Percentiles rank a stretch among this genome's conserved stretches.
These are phyloP conservation scores for Pherbina coryleti DNA, from an alignment of 2,888 invertebrate genomes.

Conservation along the genomic window DNA sequence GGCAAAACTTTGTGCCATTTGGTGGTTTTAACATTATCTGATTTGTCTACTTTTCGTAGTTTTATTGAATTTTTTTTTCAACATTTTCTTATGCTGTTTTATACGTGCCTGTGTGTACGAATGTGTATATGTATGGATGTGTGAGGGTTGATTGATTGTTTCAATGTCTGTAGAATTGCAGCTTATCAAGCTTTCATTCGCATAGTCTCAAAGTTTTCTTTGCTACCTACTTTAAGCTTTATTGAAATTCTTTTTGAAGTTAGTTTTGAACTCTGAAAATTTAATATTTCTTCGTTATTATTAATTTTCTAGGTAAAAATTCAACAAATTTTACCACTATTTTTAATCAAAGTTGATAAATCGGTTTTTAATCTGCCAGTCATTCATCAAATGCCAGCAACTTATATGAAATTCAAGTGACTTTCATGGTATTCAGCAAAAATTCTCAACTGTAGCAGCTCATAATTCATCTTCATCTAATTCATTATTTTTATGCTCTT, in stretches of 20 bases:
- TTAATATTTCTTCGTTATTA: background rate
- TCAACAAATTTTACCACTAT: background rate
- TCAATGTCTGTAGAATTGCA: background rate
- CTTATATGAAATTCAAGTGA: no score
- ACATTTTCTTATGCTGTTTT: background rate
- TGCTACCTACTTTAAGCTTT: background rate
- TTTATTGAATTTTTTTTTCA: no score
- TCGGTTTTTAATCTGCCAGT: no score
- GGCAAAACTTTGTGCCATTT: no score
- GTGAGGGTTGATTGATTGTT: background rate
- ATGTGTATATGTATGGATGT: background rate
- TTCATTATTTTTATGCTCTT: slow-evolving; percentile 8
- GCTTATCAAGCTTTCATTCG: background rate
- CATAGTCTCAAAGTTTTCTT: background rate
- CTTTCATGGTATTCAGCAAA: no score
- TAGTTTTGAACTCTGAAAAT: background rate
- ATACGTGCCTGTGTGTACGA: background rate
- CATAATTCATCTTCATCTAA: slow-evolving; percentile 12
- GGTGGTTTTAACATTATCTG: no score
- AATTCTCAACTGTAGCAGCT: background rate
- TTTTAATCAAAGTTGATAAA: no score
- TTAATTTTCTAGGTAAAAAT: background rate
- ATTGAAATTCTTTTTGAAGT: background rate
- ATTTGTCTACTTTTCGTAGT: no score
- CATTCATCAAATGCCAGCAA: no score